Evolutionary conservation across 2,797 vertebrate species (phyloP), one percentile per base, ranked within the genome.

Genomic region (Eutrigla gurnardus): DNA sequence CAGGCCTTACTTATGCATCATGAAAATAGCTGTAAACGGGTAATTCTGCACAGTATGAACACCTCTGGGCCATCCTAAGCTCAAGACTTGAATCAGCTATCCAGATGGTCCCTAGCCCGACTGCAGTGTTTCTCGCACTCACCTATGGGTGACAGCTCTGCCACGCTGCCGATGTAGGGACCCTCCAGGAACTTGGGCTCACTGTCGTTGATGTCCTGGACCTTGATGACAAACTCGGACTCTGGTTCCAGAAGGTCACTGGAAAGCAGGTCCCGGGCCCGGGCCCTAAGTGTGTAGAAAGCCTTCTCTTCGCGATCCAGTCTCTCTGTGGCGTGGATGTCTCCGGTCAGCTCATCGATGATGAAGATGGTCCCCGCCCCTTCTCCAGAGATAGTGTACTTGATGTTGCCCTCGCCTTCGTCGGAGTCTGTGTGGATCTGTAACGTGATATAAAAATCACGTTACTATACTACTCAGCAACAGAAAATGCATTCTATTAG

Each of bases 401-500:
- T 99, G 93, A 99, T 99, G 91, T 96, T 96, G 46, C 97, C 97
- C 2, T 99, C 97, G 0, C 97, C 98, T 84, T 97, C 96, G 0
- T 99, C 98, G 0, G 97, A 99, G 91, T 99, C 98, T 0, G 98
- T 99, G 83, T 99, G 98, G 88, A 99, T 99, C 98, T 99, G 94
- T 43, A 73, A 83, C 86, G 71, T 69, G 47, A 66, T 70, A 43
- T 1, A 66, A 52, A 18, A 15, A 53, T 25, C 2, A 9, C 0
- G 2, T 65, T 59, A 49, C 7, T 18, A 43, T 37, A n/a, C 1
- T 33, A 18, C 17, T 35, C 13, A 58, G 36, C 37, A 35, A 57
- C 18, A 49, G 52, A 2, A 59, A 43, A 45, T 43, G 42, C 17
- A 43, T 25, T 73, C 25, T 4, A 42, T 13, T 36, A 18, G 7